phyloP scores from a whole-genome alignment of 2,888 invertebrate genomes.

The Dendrolimus houi region DNA sequence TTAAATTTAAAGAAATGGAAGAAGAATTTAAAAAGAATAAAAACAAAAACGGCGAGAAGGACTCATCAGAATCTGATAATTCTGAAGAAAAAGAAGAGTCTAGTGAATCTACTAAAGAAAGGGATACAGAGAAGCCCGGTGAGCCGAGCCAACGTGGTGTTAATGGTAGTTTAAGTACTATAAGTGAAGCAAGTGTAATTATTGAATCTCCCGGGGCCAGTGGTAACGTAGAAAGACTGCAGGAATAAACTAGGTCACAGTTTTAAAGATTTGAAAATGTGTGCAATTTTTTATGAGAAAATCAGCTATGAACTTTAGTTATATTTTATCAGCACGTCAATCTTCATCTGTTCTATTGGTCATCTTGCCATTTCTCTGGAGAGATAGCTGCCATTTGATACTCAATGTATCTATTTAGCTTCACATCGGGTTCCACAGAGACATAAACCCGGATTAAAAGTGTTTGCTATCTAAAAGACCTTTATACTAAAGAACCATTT shows the following conservation, averaged over 20 bases:
- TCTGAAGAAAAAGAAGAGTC: conserved; percentile 38
- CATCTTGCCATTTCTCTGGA: too few species aligned
- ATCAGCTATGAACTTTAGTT: too few species aligned
- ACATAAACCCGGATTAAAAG: too few species aligned
- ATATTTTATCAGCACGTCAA: too few species aligned
- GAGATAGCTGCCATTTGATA: too few species aligned
- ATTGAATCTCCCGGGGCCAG: conserved; percentile 54
- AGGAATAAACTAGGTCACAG: conserved; percentile 20
- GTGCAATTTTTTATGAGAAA: too few species aligned
- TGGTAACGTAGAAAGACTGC: conserved; percentile 58
- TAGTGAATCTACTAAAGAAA: conserved; percentile 25
- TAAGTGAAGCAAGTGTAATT: conserved; percentile 49
- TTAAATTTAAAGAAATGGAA: conserved; percentile 92
- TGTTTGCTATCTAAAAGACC: too few species aligned
- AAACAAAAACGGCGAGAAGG: conserved; percentile 42
- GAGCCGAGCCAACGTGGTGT: conserved; percentile 16
- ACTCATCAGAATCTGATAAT: conserved; percentile 34
- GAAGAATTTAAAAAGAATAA: conserved; percentile 85
- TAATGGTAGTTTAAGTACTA: conserved; percentile 20
- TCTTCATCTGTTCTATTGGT: too few species aligned
- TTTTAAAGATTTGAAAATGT: background rate
- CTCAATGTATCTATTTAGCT: too few species aligned
- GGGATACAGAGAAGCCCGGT: conserved; percentile 21
- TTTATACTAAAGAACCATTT: too few species aligned
- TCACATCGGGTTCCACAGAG: too few species aligned